phyloP scores from a whole-genome alignment of 1,140 invertebrate species.

The Lordiphosa stackelbergi region DNA sequence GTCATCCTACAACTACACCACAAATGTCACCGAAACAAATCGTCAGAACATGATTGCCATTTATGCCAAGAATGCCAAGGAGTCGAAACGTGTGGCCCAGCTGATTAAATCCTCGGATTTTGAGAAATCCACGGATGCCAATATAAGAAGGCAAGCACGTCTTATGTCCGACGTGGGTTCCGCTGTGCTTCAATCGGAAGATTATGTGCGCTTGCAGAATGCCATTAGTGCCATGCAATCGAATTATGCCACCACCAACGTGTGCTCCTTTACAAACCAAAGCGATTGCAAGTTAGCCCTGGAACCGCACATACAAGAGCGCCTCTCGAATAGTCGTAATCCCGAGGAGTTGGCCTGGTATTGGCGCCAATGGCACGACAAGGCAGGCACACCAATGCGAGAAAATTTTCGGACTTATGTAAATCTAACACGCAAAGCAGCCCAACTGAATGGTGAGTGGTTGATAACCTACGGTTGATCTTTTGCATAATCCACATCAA shows the following conservation, averaged over 20 bases:
- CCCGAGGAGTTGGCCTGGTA: slow-evolving; percentile 84
- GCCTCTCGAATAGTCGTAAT: slow-evolving; percentile 83
- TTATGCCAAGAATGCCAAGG: slow-evolving; percentile 48
- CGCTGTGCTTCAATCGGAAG: slow-evolving; percentile 41
- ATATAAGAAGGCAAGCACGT: slow-evolving; percentile 57
- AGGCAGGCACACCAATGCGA: slow-evolving; percentile 84
- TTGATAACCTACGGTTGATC: not conserved
- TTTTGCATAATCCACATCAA: not conserved
- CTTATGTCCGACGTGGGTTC: slow-evolving; percentile 51
- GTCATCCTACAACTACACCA: slow-evolving; percentile 55
- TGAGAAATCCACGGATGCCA: slow-evolving; percentile 33
- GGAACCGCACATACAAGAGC: slow-evolving; percentile 87
- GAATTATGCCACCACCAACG: slow-evolving; percentile 87
- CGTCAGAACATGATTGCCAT: slow-evolving; percentile 56
- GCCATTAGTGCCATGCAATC: slow-evolving; percentile 85
- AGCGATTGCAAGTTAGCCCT: slow-evolving; percentile 86
- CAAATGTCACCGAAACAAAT: slow-evolving; percentile 67
- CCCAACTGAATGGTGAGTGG: slow-evolving; percentile 86
- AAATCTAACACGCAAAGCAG: slow-evolving; percentile 86
- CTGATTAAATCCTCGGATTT: slow-evolving; percentile 37
- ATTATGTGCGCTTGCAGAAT: slow-evolving; percentile 79
- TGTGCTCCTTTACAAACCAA: slow-evolving; percentile 84
- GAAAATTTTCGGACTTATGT: slow-evolving; percentile 85
- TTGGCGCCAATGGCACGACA: slow-evolving; percentile 88
- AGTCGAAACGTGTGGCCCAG: slow-evolving; percentile 51